A percentile compares a stretch with the other conserved stretches of the same genome.
Conservation (phyloP, 2,113 vertebrate species). For the Caretta caretta region DNA sequence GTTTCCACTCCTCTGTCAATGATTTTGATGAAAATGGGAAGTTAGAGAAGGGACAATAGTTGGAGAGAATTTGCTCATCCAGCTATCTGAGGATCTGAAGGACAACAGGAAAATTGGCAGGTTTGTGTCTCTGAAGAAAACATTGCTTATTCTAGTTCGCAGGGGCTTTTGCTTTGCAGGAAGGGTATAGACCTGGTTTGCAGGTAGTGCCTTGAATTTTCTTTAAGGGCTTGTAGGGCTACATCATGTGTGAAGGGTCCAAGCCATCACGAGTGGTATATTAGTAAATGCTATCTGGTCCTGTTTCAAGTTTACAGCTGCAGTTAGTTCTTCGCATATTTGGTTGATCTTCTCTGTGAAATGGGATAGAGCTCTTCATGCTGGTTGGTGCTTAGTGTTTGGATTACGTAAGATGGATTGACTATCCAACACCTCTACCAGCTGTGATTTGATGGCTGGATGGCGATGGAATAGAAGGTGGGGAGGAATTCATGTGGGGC, state of each 20-base stretch:
- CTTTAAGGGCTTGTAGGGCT: background rate
- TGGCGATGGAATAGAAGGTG: background rate
- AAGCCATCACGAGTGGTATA: background rate
- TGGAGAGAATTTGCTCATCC: background rate
- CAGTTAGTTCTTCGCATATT: background rate
- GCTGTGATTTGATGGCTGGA: background rate
- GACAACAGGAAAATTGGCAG: background rate
- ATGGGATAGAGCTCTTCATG: fast-evolving
- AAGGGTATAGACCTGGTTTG: background rate
- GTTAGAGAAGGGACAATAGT: background rate
- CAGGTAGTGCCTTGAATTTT: background rate
- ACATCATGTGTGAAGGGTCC: constrained; percentile 23
- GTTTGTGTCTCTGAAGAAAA: background rate
- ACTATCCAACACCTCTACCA: background rate
- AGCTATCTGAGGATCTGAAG: background rate
- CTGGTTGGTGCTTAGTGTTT: background rate
- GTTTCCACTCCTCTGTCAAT: background rate
- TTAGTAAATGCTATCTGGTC: background rate
- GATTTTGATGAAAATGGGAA: background rate
- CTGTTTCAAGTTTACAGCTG: constrained; percentile 5
- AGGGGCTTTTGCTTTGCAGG: background rate
- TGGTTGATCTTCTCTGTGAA: background rate
- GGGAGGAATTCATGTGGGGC: background rate
- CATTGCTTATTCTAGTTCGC: background rate
- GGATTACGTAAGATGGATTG: background rate